These are phyloP conservation scores for Onychostruthus taczanowskii DNA, from an alignment of 2,113 vertebrate genomes.

Conservation along the genomic window DNA sequence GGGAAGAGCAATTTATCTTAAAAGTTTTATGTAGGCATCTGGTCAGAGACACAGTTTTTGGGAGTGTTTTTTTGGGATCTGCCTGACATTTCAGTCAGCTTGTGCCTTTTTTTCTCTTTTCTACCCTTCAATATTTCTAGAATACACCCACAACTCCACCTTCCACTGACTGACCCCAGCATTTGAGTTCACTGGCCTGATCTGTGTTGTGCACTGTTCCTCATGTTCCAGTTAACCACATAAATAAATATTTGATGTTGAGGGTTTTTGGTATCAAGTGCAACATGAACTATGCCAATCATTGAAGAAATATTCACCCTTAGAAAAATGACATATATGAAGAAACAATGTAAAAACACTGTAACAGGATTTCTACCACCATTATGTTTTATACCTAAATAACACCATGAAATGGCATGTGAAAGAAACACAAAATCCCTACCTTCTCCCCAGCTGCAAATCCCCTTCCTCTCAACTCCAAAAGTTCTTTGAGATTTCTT, in stretches of 20 bases:
- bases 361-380: background rate
- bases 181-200: background rate
- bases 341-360: background rate
- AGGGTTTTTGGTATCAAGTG: background rate
- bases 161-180: background rate
- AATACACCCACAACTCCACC: background rate
- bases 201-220: background rate
- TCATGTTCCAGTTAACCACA: background rate
- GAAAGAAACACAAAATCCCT: background rate
- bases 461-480: background rate
- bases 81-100: background rate
- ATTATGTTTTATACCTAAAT: background rate
- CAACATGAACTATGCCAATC: background rate
- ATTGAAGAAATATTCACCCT: background rate
- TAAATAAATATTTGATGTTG: background rate
- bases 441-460: background rate
- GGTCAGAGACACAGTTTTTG: background rate
- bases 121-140: background rate
- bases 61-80: background rate
- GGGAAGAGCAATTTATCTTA: background rate
- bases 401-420: rapidly evolving
- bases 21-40: background rate
- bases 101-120: background rate
- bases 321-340: background rate
- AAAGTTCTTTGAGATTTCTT: background rate